phyloP scores from a whole-genome alignment of 1,140 invertebrate species.

The Cotesia typhae region DNA sequence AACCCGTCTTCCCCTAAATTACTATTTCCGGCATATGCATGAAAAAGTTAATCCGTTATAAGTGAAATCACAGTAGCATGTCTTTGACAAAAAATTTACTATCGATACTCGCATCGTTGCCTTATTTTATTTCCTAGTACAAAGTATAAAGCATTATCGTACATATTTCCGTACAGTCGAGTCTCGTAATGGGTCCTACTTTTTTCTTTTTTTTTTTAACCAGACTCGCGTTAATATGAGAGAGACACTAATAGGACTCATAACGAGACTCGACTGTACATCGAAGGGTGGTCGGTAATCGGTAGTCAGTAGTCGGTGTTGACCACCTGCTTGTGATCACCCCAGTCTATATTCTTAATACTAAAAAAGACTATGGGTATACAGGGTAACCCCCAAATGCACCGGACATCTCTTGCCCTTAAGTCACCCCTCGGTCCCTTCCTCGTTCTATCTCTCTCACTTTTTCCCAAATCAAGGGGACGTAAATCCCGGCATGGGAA shows the following conservation, averaged over 20 bases:
- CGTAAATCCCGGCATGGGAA: conserved; percentile 36
- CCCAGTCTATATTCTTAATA: conserved; percentile 17
- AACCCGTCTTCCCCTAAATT: conserved; percentile 8
- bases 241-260: too few species aligned
- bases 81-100: not conserved
- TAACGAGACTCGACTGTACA: not conserved
- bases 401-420: conserved; percentile 36
- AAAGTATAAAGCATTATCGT: not conserved
- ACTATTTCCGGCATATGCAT: conserved; percentile 30
- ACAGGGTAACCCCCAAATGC: conserved; percentile 14
- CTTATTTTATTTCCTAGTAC: not conserved
- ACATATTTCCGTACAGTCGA: not conserved
- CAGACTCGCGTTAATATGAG: too few species aligned
- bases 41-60: conserved; percentile 8
- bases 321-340: conserved; percentile 35
- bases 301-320: conserved; percentile 26
- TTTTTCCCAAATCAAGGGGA: not conserved
- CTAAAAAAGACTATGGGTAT: conserved; percentile 9
- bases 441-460: not conserved
- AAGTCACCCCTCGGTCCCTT: conserved; percentile 5
- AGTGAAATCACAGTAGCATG: conserved; percentile 27
- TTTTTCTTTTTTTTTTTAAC: too few species aligned
- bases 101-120: not conserved
- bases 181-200: too few species aligned
- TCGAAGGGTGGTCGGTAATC: not conserved